Base-by-base conservation (phyloP, 2,113 vertebrate genomes). In the Bombycilla garrulus region DNA sequence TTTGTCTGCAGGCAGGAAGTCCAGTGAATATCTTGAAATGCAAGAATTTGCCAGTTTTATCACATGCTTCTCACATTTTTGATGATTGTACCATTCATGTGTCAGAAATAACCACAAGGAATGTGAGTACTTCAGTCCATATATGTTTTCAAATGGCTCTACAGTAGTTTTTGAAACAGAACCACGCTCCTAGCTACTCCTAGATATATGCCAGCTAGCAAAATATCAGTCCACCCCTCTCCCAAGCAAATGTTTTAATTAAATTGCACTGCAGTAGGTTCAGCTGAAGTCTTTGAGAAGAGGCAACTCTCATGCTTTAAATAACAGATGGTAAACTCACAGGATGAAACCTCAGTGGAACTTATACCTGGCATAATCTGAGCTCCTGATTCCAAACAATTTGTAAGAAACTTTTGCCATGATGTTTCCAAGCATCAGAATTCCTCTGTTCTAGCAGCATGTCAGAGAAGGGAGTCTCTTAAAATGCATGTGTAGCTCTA, bases 51-150 rank as follows among this genome's bases (percentile, higher is more conserved):
- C 71, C 82, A 66, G 54, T 66, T 81, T 60, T 90, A 35, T 56
- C 80, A 70, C 86, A 88, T 78, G 76, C 56, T 96, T 90, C 86
- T 92, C 82, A 95, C 82, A 60, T 92, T 93, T 90, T 77, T 35
- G 2, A 44, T 83, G 67, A 62, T 40, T 78, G 62, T 65, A 77
- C 44, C 38, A 44, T 69, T 51, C 38, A 53, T 7, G 18, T 45
- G 36, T 92, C 66, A 94, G 90, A 95, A 96, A 93, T 85, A 94
- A 58, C 40, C 9, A 2, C 74, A 56, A 79, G 66, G 48, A 82
- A 56, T 65, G 44, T 3, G 50, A 76, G n/a, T 18, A 60, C 54
- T 69, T 72, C 54, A 82, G 67, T 74, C 79, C 90, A 33, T 57
- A 36, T 16, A 81, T 92, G 36, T 72, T 88, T 90, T 69, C 45